These are phyloP conservation scores for Zaprionus taronus DNA, from an alignment of 1,140 invertebrate genomes.

Conservation along the genomic window DNA sequence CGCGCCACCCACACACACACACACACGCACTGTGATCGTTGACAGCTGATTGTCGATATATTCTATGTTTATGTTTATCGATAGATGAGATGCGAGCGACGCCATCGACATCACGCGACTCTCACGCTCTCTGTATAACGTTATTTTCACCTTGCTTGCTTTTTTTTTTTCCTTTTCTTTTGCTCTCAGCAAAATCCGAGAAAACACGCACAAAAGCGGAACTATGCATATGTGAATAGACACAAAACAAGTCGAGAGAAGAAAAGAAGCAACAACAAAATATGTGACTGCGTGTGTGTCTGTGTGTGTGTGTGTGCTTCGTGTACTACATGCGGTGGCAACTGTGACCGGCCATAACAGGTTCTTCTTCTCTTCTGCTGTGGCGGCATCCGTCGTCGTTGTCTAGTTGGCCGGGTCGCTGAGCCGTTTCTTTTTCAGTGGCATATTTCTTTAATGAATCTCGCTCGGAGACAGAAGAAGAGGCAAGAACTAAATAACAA, in stretches of 20 bases:
- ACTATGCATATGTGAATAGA: conserved; percentile 41
- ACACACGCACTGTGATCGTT: not conserved
- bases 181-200: conserved; percentile 26
- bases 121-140: conserved; percentile 32
- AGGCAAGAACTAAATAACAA: conserved; percentile 40
- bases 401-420: conserved; percentile 62
- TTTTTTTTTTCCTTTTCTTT: conserved; percentile 9
- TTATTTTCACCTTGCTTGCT: conserved; percentile 31
- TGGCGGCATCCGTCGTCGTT: conserved; percentile 5
- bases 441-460: conserved; percentile 82
- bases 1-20: conserved; percentile 1
- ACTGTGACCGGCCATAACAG: conserved; percentile 51
- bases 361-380: conserved; percentile 36
- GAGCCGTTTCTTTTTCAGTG: conserved; percentile 60
- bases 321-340: conserved; percentile 47
- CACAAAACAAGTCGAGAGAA: conserved; percentile 28
- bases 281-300: not conserved
- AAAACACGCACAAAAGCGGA: conserved; percentile 50
- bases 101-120: not conserved
- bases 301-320: conserved; percentile 5
- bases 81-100: conserved; percentile 1
- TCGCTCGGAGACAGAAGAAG: conserved; percentile 29
- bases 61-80: conserved; percentile 26
- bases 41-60: conserved; percentile 31
- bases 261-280: conserved; percentile 32